A percentile compares a stretch with the other conserved stretches of the same genome.
These are phyloP conservation scores for Philereme transversata DNA, from an alignment of 2,888 invertebrate species.

Conservation along the genomic window DNA sequence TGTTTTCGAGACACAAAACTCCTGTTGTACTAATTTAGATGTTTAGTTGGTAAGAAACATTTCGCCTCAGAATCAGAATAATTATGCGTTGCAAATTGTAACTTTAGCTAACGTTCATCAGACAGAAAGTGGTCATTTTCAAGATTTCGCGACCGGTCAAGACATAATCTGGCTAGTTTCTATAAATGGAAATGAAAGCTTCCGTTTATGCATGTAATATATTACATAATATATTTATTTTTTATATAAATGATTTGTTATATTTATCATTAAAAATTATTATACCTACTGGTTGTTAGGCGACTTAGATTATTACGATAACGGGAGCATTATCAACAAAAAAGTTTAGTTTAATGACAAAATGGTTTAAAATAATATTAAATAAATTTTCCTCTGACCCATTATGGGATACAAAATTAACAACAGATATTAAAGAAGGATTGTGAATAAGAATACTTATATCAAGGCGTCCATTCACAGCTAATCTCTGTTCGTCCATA, in stretches of 20 bases:
- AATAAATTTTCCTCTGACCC: conserved; percentile 8
- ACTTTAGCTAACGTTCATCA: background rate
- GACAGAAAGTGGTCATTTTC: background rate
- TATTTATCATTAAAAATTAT: conserved; percentile 18
- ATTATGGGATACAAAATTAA: conserved; percentile 18
- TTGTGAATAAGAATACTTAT: conserved; percentile 44
- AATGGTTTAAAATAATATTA: conserved; percentile 2
- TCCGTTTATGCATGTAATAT: background rate
- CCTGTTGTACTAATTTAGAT: conserved; percentile 38
- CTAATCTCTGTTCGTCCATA: conserved; percentile 60
- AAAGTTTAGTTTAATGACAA: conserved; percentile 3
- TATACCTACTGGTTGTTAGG: conserved; percentile 3
- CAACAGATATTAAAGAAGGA: conserved; percentile 36
- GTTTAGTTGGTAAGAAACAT: too few relatives aligned
- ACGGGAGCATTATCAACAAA: conserved; percentile 5
- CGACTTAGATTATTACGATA: conserved; percentile 3
- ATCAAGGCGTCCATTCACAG: conserved; percentile 66
- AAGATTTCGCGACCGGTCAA: background rate
- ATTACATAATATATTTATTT: background rate
- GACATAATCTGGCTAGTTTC: background rate
- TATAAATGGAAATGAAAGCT: background rate
- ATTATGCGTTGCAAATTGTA: background rate
- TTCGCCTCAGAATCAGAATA: background rate
- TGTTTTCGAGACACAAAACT: conserved; percentile 60
- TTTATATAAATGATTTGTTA: background rate